A percentile compares a stretch with the other conserved stretches of the same genome.
Evolutionary conservation across 2,888 invertebrate genomes (phyloP).

Genomic region (Pseudococcus viburni): DNA sequence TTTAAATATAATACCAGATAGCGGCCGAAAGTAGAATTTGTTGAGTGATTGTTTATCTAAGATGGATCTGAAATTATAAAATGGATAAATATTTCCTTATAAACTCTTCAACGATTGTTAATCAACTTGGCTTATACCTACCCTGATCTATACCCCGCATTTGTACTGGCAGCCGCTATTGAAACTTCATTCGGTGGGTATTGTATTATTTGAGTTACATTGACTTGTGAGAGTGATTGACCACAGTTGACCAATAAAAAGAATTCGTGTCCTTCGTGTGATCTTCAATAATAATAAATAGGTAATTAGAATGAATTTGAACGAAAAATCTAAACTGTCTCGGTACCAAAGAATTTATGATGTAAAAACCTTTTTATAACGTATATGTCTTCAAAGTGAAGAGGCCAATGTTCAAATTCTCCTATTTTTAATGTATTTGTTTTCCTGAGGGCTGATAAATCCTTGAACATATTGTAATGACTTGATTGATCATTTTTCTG

Average conservation of each 20-base stretch:
- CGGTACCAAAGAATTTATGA: not conserved
- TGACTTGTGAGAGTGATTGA: not conserved
- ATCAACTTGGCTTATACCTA: too few species aligned
- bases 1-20: not conserved
- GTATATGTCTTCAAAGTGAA: not conserved
- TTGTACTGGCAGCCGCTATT: not conserved
- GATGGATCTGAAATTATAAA: not conserved
- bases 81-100: not conserved
- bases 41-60: not conserved
- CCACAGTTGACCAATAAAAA: not conserved
- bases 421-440: not conserved
- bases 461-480: not conserved
- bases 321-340: not conserved
- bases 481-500: not conserved
- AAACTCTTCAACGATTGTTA: not conserved
- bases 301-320: not conserved
- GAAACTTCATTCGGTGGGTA: not conserved
- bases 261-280: not conserved
- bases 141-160: not conserved
- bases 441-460: not conserved
- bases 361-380: not conserved
- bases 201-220: not conserved
- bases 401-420: not conserved
- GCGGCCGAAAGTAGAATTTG: not conserved
- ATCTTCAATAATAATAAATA: not conserved